Evolutionary conservation across 2,113 vertebrate species (phyloP).

Genomic region (Poicephalus meyeri): DNA sequence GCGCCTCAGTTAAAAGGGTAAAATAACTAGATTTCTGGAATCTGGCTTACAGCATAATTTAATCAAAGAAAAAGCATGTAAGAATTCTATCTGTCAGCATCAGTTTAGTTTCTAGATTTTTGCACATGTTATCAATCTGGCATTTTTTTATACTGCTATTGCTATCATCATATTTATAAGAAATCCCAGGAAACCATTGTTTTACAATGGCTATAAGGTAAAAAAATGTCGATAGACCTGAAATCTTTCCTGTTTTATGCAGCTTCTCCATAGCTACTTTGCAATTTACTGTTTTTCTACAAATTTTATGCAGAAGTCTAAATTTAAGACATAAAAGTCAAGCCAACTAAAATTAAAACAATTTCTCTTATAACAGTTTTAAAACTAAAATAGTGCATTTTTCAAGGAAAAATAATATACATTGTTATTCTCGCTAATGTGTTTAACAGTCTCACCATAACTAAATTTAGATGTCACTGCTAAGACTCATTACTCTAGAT

Average conservation of each 20-base stretch:
- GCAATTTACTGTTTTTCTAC: background rate
- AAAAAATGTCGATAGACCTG: background rate
- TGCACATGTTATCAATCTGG: background rate
- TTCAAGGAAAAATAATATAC: background rate
- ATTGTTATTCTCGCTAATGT: background rate
- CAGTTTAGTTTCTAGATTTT: background rate
- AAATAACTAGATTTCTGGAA: background rate
- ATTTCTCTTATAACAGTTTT: conserved; percentile 9
- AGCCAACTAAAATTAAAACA: conserved; percentile 27
- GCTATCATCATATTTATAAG: background rate
- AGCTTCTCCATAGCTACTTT: background rate
- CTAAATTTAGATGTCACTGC: background rate
- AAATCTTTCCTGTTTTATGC: background rate
- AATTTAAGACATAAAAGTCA: conserved; percentile 17
- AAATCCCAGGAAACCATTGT: background rate
- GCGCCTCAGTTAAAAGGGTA: conserved; percentile 15
- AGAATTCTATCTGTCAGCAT: background rate
- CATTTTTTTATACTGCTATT: background rate
- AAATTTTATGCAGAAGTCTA: conserved; percentile 17
- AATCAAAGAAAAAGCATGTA: background rate
- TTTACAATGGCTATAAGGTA: background rate
- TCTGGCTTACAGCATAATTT: background rate
- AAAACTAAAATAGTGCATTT: background rate
- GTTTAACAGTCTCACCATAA: background rate
- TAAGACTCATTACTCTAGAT: background rate